Percentiles rank a stretch among this genome's conserved stretches.
These are phyloP conservation scores for Equus quagga DNA, from an alignment of 2,113 vertebrate genomes.

Conservation along the genomic window DNA sequence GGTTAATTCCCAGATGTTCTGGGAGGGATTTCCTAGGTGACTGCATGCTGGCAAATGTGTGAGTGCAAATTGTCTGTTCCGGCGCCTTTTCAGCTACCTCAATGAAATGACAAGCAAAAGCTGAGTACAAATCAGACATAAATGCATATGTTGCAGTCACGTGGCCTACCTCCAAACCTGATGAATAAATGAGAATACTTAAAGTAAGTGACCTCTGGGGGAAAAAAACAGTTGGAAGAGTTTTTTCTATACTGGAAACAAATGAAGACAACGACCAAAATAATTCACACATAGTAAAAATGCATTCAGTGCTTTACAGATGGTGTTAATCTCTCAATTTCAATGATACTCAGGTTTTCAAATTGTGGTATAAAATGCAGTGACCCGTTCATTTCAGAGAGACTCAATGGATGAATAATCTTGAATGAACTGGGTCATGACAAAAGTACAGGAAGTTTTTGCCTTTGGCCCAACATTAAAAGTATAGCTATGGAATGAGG, in stretches of 20 bases:
- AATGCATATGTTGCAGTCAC: background rate
- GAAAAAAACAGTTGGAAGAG: background rate
- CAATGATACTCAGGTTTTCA: background rate
- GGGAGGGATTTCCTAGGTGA: conserved; percentile 37
- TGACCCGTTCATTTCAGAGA: conserved; percentile 31
- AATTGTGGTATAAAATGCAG: background rate
- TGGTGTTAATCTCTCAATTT: conserved; percentile 29
- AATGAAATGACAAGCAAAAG: background rate
- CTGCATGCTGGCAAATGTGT: background rate
- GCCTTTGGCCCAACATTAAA: conserved; percentile 40
- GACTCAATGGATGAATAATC: background rate
- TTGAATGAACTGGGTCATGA: conserved; percentile 43
- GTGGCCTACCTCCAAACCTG: background rate
- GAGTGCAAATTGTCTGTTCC: background rate
- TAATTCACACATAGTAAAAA: background rate
- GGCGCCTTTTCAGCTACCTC: background rate
- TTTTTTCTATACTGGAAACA: background rate
- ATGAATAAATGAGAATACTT: conserved; percentile 35
- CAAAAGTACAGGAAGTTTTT: conserved; percentile 64
- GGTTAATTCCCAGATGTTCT: conserved; percentile 46
- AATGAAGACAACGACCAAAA: conserved; percentile 28
- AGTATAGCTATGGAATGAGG: conserved; percentile 45
- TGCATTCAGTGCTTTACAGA: background rate
- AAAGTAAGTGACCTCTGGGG: background rate
- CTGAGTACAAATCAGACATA: background rate